Conservation (phyloP, 2,888 invertebrate species). For the Cheilosia pagana region DNA sequence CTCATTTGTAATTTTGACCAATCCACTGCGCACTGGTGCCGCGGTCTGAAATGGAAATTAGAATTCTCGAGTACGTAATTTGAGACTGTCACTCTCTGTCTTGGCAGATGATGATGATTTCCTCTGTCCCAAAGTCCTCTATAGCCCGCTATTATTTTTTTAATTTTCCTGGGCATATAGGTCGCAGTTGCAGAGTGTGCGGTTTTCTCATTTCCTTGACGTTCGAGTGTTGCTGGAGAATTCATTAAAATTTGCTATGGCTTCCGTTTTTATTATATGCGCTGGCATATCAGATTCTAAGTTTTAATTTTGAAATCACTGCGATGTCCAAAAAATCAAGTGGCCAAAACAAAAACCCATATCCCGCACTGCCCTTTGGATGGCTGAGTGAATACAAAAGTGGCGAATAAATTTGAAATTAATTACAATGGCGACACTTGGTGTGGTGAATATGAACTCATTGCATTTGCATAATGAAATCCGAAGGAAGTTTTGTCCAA, state of each 20-base stretch:
- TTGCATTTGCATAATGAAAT: constrained; percentile 5
- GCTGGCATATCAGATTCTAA: constrained; percentile 46
- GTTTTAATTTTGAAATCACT: constrained; percentile 68
- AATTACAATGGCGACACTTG: constrained; percentile 54
- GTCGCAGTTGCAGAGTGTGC: constrained; percentile 47
- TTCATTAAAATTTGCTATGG: constrained; percentile 69
- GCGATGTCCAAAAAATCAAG: constrained; percentile 41
- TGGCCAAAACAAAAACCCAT: neutral
- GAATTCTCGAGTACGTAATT: constrained; percentile 68
- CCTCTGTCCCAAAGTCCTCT: constrained; percentile 31
- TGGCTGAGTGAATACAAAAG: neutral
- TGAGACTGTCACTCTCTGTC: constrained; percentile 70
- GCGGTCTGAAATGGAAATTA: constrained; percentile 63
- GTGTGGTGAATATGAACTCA: constrained; percentile 32
- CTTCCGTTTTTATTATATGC: constrained; percentile 34
- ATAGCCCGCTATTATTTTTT: constrained; percentile 10
- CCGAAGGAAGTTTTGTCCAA: constrained; percentile 16
- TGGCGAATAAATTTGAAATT: constrained; percentile 51
- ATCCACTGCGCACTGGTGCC: constrained; percentile 29
- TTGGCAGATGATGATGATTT: constrained; percentile 69
- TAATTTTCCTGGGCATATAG: constrained; percentile 46
- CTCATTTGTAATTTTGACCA: constrained; percentile 67
- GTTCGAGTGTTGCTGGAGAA: constrained; percentile 47
- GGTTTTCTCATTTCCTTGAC: constrained; percentile 64
- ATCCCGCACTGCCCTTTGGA: constrained; percentile 1